Evolutionary conservation across 2,113 vertebrate species (phyloP).

Genomic region (Maccullochella peelii): DNA sequence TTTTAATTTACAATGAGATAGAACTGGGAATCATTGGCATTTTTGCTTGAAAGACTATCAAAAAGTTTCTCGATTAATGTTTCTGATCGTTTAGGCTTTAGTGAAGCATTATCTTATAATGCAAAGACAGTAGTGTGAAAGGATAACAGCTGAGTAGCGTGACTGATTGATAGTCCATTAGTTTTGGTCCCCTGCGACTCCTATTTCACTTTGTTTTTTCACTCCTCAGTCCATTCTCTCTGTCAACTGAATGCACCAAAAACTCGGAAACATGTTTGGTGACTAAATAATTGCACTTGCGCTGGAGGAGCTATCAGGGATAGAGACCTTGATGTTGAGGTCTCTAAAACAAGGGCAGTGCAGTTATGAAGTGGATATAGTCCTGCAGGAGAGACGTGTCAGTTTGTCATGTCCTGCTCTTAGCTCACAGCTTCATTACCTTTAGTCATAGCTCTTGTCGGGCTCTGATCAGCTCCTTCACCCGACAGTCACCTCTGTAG

Average conservation of each 20-base stretch:
- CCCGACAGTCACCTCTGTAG: constrained; percentile 29
- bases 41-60: too few species aligned
- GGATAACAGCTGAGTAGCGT: neutral
- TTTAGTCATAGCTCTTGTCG: constrained; percentile 51
- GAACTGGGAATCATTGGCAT: neutral
- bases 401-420: constrained; percentile 46
- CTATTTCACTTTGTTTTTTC: neutral
- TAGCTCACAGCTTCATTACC: constrained; percentile 52
- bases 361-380: constrained; percentile 20
- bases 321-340: constrained; percentile 26
- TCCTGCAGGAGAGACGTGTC: constrained; percentile 24
- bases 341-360: constrained; percentile 13
- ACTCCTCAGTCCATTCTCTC: neutral
- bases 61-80: neutral
- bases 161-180: neutral
- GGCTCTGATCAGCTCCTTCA: constrained; percentile 55
- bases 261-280: neutral
- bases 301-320: constrained; percentile 18
- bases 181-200: neutral
- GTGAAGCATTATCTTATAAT: neutral
- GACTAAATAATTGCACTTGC: constrained; percentile 15
- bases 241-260: neutral
- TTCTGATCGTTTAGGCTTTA: neutral
- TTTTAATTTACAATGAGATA: too few species aligned
- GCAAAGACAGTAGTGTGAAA: neutral